A percentile compares a stretch with the other conserved stretches of the same genome.
Evolutionary conservation across 2,113 vertebrate species (phyloP).

Genomic region (Python bivittatus): DNA sequence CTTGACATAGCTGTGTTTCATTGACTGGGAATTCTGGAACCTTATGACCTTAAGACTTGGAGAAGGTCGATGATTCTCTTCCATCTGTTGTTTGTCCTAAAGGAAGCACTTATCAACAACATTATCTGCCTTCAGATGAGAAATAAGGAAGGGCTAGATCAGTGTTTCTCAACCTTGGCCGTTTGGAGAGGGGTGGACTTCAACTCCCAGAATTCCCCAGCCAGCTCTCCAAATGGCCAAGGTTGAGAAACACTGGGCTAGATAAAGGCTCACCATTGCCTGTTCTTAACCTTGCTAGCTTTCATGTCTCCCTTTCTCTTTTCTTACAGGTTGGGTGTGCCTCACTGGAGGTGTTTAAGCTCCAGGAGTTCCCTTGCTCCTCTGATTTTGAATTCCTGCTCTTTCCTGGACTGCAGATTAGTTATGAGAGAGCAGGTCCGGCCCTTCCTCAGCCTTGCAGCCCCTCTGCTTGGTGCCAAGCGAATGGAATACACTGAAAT

Average conservation of each 20-base stretch:
- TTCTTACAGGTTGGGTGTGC: background rate
- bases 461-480: conserved; percentile 56
- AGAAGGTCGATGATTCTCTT: background rate
- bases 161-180: no score
- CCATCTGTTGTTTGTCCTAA: background rate
- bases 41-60: background rate
- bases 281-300: background rate
- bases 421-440: conserved; percentile 36
- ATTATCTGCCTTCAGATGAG: background rate
- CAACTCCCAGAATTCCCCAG: no score
- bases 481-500: conserved; percentile 72
- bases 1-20: background rate
- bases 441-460: conserved; percentile 71
- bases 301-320: background rate
- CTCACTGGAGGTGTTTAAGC: conserved; percentile 55
- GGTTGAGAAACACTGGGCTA: no score
- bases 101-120: background rate
- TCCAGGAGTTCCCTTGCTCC: conserved; percentile 51
- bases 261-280: background rate
- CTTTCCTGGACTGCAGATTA: background rate
- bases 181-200: no score
- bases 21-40: background rate
- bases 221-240: no score
- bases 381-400: conserved; percentile 27
- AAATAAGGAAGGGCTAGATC: background rate